These are phyloP conservation scores for Sesamia nonagrioides DNA, from an alignment of 1,140 invertebrate species.

Conservation along the genomic window DNA sequence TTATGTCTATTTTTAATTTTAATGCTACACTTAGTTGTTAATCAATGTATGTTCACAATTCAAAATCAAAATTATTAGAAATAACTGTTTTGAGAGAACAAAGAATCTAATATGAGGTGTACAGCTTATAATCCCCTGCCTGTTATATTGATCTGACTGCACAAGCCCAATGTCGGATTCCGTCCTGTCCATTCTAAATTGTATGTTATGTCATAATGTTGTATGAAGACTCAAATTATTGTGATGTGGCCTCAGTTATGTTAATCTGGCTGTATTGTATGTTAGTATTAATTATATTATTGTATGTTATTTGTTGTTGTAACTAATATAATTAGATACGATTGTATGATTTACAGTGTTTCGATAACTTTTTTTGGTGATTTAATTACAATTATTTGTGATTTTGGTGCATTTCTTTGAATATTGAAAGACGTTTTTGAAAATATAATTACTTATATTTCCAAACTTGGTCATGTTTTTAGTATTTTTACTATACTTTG, in stretches of 20 bases:
- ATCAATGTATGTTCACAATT: not conserved
- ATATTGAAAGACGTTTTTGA: conserved; percentile 42
- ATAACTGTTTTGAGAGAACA: not conserved
- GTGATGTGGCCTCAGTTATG: conserved; percentile 62
- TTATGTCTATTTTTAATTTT: not conserved
- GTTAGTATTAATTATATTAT: conserved; percentile 70
- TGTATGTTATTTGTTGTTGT: conserved; percentile 67
- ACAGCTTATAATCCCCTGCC: not conserved
- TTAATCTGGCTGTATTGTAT: conserved; percentile 63
- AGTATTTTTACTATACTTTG: too few relatives aligned
- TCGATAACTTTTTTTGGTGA: conserved; percentile 76
- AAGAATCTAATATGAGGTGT: not conserved
- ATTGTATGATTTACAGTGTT: conserved; percentile 84
- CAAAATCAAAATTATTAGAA: not conserved
- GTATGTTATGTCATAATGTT: conserved; percentile 49
- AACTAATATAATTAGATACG: conserved; percentile 75
- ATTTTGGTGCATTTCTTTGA: conserved; percentile 48
- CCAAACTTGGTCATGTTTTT: too few relatives aligned
- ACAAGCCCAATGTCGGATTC: not conserved
- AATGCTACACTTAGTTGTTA: not conserved
- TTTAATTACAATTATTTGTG: conserved; percentile 76
- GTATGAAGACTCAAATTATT: conserved; percentile 56
- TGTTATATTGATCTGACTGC: conserved; percentile 3
- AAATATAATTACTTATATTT: conserved; percentile 61
- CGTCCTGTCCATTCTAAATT: conserved; percentile 51